Base-by-base conservation (phyloP, 1,140 invertebrate genomes). In the Psilanteris sp. region DNA sequence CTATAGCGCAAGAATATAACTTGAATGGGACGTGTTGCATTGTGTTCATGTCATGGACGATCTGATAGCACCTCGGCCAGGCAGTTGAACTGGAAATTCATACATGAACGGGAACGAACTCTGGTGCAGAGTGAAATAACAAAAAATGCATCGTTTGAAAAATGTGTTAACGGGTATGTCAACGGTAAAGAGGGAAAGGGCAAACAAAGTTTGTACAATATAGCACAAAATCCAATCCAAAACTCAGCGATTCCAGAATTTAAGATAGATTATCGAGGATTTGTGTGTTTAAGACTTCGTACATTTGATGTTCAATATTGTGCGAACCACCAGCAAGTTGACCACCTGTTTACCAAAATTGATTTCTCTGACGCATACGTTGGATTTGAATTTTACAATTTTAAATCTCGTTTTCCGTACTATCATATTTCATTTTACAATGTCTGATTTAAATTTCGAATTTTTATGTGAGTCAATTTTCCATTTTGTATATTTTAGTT, bases 1-100 rank as follows among this genome's bases (percentile, higher is more conserved):
- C n/a, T 24, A 34, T 46, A 50, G 10, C 6, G 26, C 34, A 7
- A 7, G 10, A 8, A n/a, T 44, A 48, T 48, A 66, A 54, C 48
- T 44, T 37, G 48, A 66, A 36, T 44, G 15, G 39, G 20, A 66
- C 48, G 37, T 46, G 61, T 66, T 66, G 61, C 61, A 66, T 54
- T 54, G 48, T 66, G 48, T 46, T 37, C 29, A 54, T 39, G 37
- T 44, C 37, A 54, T 66, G 20, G 48, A 20, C 44, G 32, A 43
- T 64, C 34, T 18, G 46, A 50, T 48, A 52, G 46, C 18, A 43
- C 46, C 32, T 43, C 48, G 18, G 18, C 46, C 39, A 20, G 27
- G 31, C 29, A 54, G 48, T 44, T 66, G 27, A 54, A 66, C 34
- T 55, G 41, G 11, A 67, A 67, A 67, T 55, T 67, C 31, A 48